Conservation (phyloP, 2,113 vertebrate genomes). For the Micromys minutus region DNA sequence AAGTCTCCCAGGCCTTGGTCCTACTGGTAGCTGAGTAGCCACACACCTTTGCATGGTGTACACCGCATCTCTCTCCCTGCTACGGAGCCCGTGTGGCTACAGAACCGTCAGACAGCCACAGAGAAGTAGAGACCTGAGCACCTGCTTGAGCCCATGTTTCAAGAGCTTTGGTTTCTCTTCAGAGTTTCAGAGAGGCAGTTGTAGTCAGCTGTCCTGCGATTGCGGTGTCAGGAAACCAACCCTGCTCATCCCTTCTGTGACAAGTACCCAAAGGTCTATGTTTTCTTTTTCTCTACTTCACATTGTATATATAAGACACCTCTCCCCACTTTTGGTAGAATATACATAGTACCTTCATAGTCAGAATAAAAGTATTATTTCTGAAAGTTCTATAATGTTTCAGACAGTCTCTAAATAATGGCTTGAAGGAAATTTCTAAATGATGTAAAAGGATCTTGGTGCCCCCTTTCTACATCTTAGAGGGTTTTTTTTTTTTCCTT, state of each 20-base stretch:
- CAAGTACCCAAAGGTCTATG: not conserved
- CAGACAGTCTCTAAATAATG: not conserved
- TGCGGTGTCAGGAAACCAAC: not conserved
- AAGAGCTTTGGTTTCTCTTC: not conserved
- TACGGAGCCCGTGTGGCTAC: not conserved
- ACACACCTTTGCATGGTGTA: not conserved
- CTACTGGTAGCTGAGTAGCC: not conserved
- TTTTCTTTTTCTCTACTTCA: not conserved
- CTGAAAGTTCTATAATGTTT: conserved; percentile 38
- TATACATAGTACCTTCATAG: not conserved
- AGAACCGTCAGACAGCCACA: not conserved
- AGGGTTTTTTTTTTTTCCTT: not conserved
- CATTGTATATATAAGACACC: not conserved
- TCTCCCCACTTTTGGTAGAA: not conserved
- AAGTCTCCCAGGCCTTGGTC: not conserved
- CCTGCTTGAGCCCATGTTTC: not conserved
- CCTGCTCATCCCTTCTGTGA: not conserved
- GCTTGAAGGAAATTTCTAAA: not conserved
- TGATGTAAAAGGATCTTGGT: not conserved
- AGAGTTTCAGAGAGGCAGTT: not conserved
- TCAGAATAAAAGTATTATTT: conserved; percentile 9
- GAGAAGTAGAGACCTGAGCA: not conserved
- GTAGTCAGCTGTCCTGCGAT: not conserved
- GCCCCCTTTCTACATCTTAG: not conserved
- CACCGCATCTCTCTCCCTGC: not conserved